These are phyloP conservation scores for Petrocephalus zakoni DNA, from an alignment of 2,113 vertebrate species.

Conservation along the genomic window DNA sequence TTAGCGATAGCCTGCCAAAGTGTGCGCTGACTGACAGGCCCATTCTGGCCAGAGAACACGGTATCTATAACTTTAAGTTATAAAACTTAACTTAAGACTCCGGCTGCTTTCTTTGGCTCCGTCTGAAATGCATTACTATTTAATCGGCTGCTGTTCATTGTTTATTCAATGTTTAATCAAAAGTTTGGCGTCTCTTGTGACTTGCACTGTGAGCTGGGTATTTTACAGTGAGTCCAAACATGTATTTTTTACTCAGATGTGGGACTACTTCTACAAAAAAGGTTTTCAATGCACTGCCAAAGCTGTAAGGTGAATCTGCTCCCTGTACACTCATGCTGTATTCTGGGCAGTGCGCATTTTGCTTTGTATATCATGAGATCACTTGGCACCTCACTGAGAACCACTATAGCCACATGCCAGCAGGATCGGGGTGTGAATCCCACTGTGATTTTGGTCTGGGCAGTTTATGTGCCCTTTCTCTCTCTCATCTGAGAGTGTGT, in stretches of 20 bases:
- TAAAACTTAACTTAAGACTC: background rate
- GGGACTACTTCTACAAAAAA: background rate
- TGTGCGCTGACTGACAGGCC: background rate
- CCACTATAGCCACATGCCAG: background rate
- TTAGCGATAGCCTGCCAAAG: background rate
- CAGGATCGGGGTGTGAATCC: background rate
- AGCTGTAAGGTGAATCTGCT: background rate
- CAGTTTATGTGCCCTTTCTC: background rate
- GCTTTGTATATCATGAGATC: background rate
- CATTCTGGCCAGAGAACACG: background rate
- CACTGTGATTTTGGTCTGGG: background rate
- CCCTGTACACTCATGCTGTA: background rate
- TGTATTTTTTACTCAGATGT: background rate
- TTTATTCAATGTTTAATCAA: slow-evolving; percentile 9
- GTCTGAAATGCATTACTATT: background rate
- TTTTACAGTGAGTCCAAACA: background rate
- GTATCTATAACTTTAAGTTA: no score
- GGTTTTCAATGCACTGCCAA: background rate
- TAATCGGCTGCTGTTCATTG: background rate
- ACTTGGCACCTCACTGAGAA: background rate
- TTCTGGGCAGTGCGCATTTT: background rate
- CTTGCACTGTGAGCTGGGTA: background rate
- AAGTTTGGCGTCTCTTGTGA: background rate
- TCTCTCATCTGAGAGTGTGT: background rate
- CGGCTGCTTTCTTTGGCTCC: background rate